These are phyloP conservation scores for Tylochromis polylepis DNA, from an alignment of 2,113 vertebrate species.

Conservation along the genomic window DNA sequence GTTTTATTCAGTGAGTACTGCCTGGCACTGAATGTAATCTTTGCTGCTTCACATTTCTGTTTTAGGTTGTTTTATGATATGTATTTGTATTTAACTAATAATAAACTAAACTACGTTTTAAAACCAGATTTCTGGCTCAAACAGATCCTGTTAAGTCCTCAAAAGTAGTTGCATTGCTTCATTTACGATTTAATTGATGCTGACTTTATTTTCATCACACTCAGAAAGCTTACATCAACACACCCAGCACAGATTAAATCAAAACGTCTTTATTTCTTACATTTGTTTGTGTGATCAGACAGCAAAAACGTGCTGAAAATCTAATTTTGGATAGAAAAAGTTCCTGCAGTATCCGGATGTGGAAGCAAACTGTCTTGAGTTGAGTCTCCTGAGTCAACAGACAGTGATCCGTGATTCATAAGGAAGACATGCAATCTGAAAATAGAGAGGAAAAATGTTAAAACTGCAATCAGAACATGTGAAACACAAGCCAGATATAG, in stretches of 20 bases:
- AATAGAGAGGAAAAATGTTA: neutral
- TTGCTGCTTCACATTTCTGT: neutral
- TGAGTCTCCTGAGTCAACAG: constrained; percentile 45
- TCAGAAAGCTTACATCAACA: neutral
- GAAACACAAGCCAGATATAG: neutral
- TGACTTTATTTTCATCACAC: neutral
- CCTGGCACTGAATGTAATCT: neutral
- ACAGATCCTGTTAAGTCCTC: neutral
- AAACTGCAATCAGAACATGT: neutral
- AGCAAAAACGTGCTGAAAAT: neutral
- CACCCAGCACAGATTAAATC: neutral
- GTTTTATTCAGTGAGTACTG: neutral
- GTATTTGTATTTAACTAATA: neutral
- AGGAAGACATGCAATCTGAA: constrained; percentile 13
- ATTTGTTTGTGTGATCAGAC: neutral
- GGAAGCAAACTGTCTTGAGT: neutral
- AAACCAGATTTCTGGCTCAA: neutral
- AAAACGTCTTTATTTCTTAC: neutral
- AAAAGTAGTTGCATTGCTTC: neutral
- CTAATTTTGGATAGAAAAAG: constrained; percentile 28
- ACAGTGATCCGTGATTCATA: constrained; percentile 31
- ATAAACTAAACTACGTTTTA: constrained; percentile 8
- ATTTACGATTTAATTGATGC: neutral
- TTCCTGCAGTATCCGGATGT: neutral
- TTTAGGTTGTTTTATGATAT: neutral